A percentile compares a stretch with the other conserved stretches of the same genome.
Conservation (phyloP, 2,888 invertebrate species). For the Lottia gigantea region DNA sequence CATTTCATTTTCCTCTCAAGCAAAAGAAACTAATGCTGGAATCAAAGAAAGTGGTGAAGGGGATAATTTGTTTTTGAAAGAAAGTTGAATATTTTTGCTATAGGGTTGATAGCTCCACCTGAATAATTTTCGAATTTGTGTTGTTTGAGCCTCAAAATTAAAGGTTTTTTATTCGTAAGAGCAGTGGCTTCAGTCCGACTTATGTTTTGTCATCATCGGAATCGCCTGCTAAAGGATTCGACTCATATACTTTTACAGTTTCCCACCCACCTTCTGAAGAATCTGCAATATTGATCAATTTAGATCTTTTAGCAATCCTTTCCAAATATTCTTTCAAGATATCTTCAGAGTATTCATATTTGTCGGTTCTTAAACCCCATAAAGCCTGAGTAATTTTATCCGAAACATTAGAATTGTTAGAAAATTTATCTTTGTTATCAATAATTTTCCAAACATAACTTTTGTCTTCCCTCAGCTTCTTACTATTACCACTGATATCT, state of each 20-base stretch:
- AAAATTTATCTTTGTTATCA: background rate
- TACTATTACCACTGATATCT: background rate
- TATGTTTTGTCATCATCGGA: background rate
- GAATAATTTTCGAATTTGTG: no score
- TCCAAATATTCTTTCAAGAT: background rate
- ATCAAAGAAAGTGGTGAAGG: no score
- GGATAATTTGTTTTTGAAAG: no score
- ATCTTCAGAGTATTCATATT: background rate
- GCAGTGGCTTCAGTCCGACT: background rate
- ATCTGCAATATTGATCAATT: background rate
- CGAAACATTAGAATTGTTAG: background rate
- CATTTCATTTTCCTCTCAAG: no score
- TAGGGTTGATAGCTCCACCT: no score
- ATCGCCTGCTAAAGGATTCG: background rate
- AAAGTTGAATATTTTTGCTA: no score
- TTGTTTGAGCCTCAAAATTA: no score
- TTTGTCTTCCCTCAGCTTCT: background rate
- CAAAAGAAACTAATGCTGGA: no score
- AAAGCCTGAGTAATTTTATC: slow-evolving; percentile 1
- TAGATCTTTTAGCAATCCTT: background rate
- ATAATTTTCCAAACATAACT: background rate
- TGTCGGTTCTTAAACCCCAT: background rate
- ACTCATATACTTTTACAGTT: background rate
- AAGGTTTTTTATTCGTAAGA: background rate
- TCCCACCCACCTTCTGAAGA: background rate